Base-by-base conservation (phyloP, 2,888 invertebrate species). In the Drosophila tanythrix region DNA sequence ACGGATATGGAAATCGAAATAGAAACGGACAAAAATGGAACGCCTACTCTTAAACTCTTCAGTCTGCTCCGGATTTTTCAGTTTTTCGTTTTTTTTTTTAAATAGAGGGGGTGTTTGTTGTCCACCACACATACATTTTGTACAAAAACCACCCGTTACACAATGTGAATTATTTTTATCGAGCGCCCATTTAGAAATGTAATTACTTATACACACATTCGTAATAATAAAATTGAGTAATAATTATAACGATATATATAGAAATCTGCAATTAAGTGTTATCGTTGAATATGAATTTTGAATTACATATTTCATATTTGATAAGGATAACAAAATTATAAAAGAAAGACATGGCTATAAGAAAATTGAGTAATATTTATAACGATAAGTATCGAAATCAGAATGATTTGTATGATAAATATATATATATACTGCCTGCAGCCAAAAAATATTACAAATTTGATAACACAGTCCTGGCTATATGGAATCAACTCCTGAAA, bases 161-260 rank as follows among this genome's bases (percentile, higher is more conserved):
- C 60, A 63, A 77, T 81, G 83, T 83, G 83, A 77, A 80, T 78
- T 83, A 87, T 73, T 86, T 46, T 86, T 83, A 86, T 73, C 79
- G 82, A 82, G 60, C 82, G 84, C 86, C 81, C 88, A 87, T 86
- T 46, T 87, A 87, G 87, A 83, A 80, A 67, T 84, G 86, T 87
- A 87, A 87, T 87, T 87, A 86, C 82, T 75, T 84, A 83, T 88
- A 88, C 81, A 87, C 82, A 87, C 88, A 88, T 86, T 87, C 88
- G 79, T 88, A 86, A 87, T 86, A 83, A 88, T 82, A 88, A 83
- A 84, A 75, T 66, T 74, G 86, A 87, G 81, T 84, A 84, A 82
- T 79, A 86, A 78, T 80, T 80, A 83, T 82, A 81, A 75, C 61
- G 64, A 73, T 65, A 65, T 36, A 46, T 11, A 69, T n/a, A 48